These are phyloP conservation scores for Drosophila pruinosa DNA, from an alignment of 1,140 invertebrate genomes.

Conservation along the genomic window DNA sequence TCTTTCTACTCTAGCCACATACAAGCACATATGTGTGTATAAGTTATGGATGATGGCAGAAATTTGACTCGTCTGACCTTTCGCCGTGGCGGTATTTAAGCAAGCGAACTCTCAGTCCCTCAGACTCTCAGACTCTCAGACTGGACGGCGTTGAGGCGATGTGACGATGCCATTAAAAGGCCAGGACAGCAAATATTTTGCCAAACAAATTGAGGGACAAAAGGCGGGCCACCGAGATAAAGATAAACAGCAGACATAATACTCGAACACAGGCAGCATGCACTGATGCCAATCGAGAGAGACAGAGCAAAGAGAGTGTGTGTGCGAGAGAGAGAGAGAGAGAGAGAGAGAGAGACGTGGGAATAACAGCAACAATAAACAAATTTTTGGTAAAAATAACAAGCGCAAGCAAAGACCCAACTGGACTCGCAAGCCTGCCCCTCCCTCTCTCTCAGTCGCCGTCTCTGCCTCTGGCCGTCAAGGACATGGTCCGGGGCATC, in stretches of 20 bases:
- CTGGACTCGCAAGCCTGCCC: neutral
- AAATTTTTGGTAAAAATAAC: conserved; percentile 36
- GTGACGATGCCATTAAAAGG: conserved; percentile 35
- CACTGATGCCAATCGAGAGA: neutral
- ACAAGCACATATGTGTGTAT: too few relatives aligned
- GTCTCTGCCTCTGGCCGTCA: neutral
- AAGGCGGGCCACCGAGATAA: conserved; percentile 16
- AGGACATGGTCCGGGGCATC: conserved; percentile 12
- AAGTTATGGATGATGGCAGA: conserved; percentile 1
- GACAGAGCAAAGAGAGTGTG: neutral
- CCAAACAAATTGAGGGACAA: conserved; percentile 45
- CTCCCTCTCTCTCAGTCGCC: too few relatives aligned
- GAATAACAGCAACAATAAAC: conserved; percentile 31
- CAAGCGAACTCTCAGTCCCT: too few relatives aligned
- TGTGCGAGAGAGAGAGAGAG: too few relatives aligned
- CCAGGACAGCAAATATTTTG: conserved; percentile 46
- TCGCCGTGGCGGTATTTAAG: too few relatives aligned
- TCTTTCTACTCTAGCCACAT: too few relatives aligned
- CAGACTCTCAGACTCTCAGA: too few relatives aligned
- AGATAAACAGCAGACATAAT: conserved; percentile 36
- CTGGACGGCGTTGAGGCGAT: neutral
- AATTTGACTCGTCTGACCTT: conserved; percentile 34
- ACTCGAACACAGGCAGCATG: neutral
- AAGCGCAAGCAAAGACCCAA: neutral
- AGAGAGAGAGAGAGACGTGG: neutral